A percentile compares a stretch with the other conserved stretches of the same genome.
These are phyloP conservation scores for Cantharis lateralis DNA, from an alignment of 2,888 invertebrate genomes.

Conservation along the genomic window DNA sequence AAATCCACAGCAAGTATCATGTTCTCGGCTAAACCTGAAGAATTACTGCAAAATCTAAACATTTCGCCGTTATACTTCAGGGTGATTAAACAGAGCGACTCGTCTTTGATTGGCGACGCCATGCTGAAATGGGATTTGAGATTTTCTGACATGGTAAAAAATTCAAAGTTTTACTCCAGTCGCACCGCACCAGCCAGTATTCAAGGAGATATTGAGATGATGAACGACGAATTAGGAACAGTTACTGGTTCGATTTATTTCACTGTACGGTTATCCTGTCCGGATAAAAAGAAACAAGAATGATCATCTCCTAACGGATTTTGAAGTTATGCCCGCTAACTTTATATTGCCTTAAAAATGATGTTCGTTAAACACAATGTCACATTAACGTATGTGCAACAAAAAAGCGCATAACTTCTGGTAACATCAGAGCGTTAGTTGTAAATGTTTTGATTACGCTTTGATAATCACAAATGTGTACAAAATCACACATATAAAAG, in stretches of 20 bases:
- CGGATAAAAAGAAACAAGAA: neutral
- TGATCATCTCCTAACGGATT: neutral
- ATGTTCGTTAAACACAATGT: neutral
- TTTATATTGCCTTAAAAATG: neutral
- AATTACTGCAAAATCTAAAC: neutral
- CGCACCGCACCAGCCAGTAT: neutral
- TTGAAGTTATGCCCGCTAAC: neutral
- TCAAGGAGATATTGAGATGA: neutral
- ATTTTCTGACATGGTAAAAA: neutral
- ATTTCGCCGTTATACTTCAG: neutral
- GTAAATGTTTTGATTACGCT: neutral
- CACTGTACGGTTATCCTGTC: neutral
- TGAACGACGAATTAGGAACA: neutral
- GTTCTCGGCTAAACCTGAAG: neutral
- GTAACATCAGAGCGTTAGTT: neutral
- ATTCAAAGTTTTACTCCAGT: neutral
- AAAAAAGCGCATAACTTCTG: neutral
- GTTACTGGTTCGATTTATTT: neutral
- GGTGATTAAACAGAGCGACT: neutral
- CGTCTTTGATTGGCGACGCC: neutral
- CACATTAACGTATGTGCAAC: neutral
- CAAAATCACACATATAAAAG: constrained; percentile 22
- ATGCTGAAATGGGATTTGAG: neutral
- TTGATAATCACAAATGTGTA: constrained; percentile 10
- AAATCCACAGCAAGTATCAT: neutral